Conservation (phyloP, 2,797 vertebrate species). For the Glossophaga mutica region DNA sequence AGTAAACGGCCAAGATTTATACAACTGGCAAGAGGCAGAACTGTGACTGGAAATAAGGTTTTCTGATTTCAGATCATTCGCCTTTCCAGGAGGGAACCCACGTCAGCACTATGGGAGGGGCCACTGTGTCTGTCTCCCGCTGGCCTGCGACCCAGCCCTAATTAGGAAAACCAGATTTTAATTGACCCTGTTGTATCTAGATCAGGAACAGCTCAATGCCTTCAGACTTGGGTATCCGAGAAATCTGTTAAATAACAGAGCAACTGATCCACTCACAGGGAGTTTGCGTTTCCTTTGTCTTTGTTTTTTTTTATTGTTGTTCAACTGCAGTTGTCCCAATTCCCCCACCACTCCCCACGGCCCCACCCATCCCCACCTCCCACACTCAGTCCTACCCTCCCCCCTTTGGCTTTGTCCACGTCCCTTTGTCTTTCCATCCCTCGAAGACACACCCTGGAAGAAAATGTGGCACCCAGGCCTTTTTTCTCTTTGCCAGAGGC, state of each 20-base stretch:
- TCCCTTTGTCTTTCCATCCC: background rate
- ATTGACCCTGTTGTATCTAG: background rate
- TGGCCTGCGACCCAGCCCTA: background rate
- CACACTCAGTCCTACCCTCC: too few relatives aligned
- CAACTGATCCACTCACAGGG: background rate
- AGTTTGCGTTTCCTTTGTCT: background rate
- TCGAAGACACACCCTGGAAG: background rate
- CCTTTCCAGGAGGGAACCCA: background rate
- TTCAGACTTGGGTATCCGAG: background rate
- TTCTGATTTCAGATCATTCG: background rate
- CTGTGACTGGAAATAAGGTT: background rate
- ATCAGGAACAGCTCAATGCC: background rate
- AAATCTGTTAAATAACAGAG: background rate
- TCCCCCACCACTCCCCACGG: too few relatives aligned
- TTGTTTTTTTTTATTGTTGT: background rate
- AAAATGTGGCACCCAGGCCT: background rate
- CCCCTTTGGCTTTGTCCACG: too few relatives aligned
- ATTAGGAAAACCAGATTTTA: background rate
- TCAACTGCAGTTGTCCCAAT: too few relatives aligned
- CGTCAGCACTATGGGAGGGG: fast-evolving
- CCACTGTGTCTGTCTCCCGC: too few relatives aligned
- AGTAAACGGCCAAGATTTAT: background rate
- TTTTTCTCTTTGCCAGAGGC: constrained; percentile 36
- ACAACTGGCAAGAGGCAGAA: background rate
- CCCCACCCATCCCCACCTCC: too few relatives aligned